Percentiles rank a stretch among this genome's conserved stretches.
phyloP scores from a whole-genome alignment of 2,113 vertebrate species.

The Triplophysa siluroides region DNA sequence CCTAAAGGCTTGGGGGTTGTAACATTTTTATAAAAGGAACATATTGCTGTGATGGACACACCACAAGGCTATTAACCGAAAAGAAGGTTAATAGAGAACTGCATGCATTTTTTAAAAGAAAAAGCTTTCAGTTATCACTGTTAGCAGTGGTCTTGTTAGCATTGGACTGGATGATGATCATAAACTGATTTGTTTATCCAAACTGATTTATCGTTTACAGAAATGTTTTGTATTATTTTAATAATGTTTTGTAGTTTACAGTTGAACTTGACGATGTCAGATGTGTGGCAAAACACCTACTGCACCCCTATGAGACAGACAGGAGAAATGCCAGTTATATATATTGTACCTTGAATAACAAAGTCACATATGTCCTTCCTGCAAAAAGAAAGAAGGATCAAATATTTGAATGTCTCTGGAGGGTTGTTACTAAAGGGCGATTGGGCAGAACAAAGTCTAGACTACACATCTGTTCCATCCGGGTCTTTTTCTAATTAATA shows the following conservation, averaged over 20 bases:
- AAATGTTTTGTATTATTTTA: too few species aligned
- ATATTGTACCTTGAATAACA: background rate
- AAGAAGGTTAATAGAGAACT: too few species aligned
- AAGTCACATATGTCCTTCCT: background rate
- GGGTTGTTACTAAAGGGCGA: background rate
- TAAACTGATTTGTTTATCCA: too few species aligned
- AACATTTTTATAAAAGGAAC: background rate
- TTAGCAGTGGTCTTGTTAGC: too few species aligned
- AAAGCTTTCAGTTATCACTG: too few species aligned
- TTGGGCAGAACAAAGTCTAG: background rate
- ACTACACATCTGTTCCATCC: slow-evolving; percentile 6
- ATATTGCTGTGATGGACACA: background rate
- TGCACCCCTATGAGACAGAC: background rate
- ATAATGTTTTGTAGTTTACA: too few species aligned
- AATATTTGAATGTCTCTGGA: background rate
- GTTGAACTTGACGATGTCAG: background rate
- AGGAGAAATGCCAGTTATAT: background rate
- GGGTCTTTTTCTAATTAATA: slow-evolving; percentile 30
- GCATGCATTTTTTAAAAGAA: too few species aligned
- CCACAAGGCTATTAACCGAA: too few species aligned
- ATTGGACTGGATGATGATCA: too few species aligned
- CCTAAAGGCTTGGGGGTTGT: background rate
- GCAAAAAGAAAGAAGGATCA: background rate
- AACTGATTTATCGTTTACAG: too few species aligned
- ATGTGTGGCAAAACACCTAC: background rate